phyloP scores from a whole-genome alignment of 2,113 vertebrate species.

The Tragelaphus imberbis region DNA sequence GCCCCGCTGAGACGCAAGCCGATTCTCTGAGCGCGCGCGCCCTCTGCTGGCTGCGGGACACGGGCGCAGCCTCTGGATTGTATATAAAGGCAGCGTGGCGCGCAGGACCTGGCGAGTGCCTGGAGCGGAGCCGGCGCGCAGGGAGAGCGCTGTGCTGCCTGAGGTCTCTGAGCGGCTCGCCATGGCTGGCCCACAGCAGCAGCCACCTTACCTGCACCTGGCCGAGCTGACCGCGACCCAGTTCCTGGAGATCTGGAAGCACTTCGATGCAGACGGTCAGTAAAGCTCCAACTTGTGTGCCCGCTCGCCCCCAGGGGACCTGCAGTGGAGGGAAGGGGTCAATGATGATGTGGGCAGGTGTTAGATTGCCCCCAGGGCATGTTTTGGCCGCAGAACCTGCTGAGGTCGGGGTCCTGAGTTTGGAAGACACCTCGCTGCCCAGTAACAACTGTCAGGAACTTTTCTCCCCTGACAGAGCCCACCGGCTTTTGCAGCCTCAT shows the following conservation, averaged over 20 bases:
- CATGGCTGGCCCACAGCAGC: conserved; percentile 90
- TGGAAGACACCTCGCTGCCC: not conserved
- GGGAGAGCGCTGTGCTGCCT: conserved; percentile 24
- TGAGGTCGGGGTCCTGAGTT: not conserved
- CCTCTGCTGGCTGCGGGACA: conserved; percentile 74
- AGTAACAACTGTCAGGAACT: conserved; percentile 61
- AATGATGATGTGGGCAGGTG: not conserved
- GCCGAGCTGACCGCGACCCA: conserved; percentile 96
- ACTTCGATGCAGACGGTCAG: conserved; percentile 95
- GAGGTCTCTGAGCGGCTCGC: conserved; percentile 54
- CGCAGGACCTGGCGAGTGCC: conserved; percentile 27
- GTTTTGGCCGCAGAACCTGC: not conserved
- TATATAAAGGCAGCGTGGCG: conserved; percentile 87
- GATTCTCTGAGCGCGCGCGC: conserved; percentile 73
- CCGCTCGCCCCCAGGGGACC: not conserved
- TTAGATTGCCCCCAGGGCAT: not conserved
- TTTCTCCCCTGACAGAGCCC: conserved; percentile 29
- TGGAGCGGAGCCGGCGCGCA: conserved; percentile 47
- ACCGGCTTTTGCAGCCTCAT: not conserved
- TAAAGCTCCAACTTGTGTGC: conserved; percentile 57
- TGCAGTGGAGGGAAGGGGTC: not conserved
- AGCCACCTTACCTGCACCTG: conserved; percentile 93
- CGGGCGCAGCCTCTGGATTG: conserved; percentile 60
- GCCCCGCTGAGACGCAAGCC: not conserved
- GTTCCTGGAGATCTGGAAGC: conserved; percentile 97